phyloP scores from a whole-genome alignment of 2,888 invertebrate species.

The Dynastes tityus region DNA sequence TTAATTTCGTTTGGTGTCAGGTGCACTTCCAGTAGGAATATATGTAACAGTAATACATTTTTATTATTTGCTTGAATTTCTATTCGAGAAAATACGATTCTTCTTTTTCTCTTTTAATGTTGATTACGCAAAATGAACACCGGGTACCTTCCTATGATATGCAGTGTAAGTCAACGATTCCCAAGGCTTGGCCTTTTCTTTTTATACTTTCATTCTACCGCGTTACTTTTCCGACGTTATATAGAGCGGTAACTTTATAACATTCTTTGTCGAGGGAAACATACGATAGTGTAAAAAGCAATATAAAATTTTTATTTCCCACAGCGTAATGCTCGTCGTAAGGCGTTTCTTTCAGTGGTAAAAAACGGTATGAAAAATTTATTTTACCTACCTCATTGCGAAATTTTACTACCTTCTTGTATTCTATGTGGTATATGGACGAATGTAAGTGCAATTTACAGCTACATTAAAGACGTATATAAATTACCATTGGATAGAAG shows the following conservation, averaged over 20 bases:
- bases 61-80: not conserved
- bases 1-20: not conserved
- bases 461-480: not conserved
- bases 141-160: not conserved
- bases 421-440: not conserved
- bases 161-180: not conserved
- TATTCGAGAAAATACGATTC: not conserved
- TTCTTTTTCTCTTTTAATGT: not conserved
- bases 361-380: constrained; percentile 19
- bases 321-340: not conserved
- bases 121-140: not conserved
- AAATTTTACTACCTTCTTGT: not conserved
- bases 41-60: not conserved
- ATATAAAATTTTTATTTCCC: constrained; percentile 40
- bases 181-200: not conserved
- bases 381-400: not conserved
- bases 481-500: too few relatives aligned
- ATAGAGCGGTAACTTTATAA: constrained; percentile 16
- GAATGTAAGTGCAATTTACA: not conserved
- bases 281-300: constrained; percentile 25
- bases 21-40: not conserved
- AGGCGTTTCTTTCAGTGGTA: not conserved
- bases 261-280: constrained; percentile 24
- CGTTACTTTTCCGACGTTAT: not conserved
- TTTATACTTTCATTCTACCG: not conserved